Conservation (phyloP, 2,888 invertebrate species). For the Oxytorus armatus region DNA sequence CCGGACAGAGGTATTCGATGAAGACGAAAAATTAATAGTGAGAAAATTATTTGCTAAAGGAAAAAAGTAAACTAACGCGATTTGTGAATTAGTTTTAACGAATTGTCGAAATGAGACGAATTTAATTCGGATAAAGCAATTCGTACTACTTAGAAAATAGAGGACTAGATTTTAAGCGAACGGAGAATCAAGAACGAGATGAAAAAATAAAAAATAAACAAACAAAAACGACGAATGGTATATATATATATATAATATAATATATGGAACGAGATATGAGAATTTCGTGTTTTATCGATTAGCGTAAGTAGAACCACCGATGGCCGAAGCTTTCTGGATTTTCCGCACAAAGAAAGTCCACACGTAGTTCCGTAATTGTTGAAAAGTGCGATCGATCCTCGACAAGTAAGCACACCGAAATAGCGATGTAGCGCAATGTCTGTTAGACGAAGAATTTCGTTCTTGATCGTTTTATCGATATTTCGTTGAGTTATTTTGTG, state of each 20-base stretch:
- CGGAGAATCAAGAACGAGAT: conserved; percentile 15
- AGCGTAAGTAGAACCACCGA: conserved; percentile 24
- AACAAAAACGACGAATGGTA: conserved; percentile 19
- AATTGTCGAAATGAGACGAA: conserved; percentile 41
- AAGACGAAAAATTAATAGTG: conserved; percentile 19
- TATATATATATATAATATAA: conserved; percentile 32
- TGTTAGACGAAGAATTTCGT: conserved; percentile 32
- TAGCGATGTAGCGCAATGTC: conserved; percentile 56
- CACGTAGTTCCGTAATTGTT: conserved; percentile 37
- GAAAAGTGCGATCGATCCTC: conserved; percentile 36
- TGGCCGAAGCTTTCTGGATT: conserved; percentile 24
- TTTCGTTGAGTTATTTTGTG: conserved; percentile 58
- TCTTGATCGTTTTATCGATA: conserved; percentile 43
- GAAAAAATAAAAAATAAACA: neutral
- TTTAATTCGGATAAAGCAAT: conserved; percentile 37
- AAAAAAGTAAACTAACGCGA: conserved; percentile 31
- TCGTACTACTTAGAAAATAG: conserved; percentile 53
- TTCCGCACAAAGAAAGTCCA: conserved; percentile 48
- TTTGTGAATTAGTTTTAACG: conserved; percentile 41
- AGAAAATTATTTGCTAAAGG: conserved; percentile 18
- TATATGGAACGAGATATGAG: conserved; percentile 16
- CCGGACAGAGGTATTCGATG: too few relatives aligned
- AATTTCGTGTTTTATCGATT: conserved; percentile 49
- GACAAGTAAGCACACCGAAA: conserved; percentile 24
- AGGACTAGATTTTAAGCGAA: conserved; percentile 52